A percentile compares a stretch with the other conserved stretches of the same genome.
Conservation (phyloP, 2,888 invertebrate species). For the Dinocampus coccinellae region DNA sequence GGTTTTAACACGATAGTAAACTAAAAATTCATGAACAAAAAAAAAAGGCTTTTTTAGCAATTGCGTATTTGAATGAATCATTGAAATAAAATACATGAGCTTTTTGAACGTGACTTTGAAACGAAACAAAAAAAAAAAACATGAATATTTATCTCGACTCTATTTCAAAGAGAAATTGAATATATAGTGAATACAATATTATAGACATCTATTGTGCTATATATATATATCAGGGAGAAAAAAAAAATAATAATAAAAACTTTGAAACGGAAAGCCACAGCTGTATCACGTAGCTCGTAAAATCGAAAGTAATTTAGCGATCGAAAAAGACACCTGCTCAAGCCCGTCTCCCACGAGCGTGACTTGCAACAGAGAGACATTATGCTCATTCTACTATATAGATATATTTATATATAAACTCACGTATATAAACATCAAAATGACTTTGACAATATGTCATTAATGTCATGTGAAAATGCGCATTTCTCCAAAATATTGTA, state of each 20-base stretch:
- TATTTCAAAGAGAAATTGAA: not conserved
- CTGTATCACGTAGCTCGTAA: constrained; percentile 44
- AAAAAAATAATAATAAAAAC: not conserved
- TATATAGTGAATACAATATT: not conserved
- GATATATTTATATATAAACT: not conserved
- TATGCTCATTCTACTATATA: not conserved
- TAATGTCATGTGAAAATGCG: not conserved
- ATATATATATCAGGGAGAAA: not conserved
- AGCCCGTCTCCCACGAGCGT: constrained; percentile 20
- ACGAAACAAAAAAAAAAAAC: no score
- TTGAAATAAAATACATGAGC: no score
- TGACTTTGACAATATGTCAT: constrained; percentile 9
- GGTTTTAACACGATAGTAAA: no score
- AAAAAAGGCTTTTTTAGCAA: no score
- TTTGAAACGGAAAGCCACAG: constrained; percentile 37
- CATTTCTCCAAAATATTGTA: not conserved
- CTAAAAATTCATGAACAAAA: no score
- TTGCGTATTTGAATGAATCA: no score
- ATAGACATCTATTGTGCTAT: not conserved
- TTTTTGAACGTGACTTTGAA: no score
- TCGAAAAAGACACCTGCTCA: constrained; percentile 46
- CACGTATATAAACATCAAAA: no score
- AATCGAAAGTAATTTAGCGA: constrained; percentile 46
- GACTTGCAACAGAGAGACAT: not conserved
- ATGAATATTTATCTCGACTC: not conserved